Conservation (phyloP, 2,888 invertebrate genomes). For the Apamea monoglypha region DNA sequence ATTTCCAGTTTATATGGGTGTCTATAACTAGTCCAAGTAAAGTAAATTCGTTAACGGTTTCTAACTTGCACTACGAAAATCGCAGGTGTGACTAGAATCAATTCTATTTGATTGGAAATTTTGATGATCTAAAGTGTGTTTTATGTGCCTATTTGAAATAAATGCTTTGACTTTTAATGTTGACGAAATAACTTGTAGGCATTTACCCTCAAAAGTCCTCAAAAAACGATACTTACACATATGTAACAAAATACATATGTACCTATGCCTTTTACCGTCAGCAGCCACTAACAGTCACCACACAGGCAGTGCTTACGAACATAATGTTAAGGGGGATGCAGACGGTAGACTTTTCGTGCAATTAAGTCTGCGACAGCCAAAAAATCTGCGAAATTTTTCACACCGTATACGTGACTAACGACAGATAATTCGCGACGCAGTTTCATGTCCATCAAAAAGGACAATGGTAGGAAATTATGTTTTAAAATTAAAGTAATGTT, state of each 20-base stretch:
- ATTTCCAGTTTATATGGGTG: no score
- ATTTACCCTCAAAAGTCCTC: conserved; percentile 2
- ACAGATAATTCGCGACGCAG: no score
- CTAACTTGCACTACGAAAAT: no score
- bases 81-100: no score
- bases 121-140: no score
- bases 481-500: background rate
- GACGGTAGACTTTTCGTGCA: conserved; percentile 2
- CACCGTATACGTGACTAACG: no score
- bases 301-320: conserved; percentile 34
- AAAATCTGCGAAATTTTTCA: background rate
- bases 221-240: conserved; percentile 6
- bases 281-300: conserved; percentile 23
- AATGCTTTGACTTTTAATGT: no score
- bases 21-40: no score
- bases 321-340: conserved; percentile 25
- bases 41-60: no score
- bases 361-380: background rate
- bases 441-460: background rate
- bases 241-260: background rate
- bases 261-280: conserved; percentile 13
- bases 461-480: background rate
- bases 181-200: background rate
- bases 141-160: no score
- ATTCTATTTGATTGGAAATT: no score